A percentile compares a stretch with the other conserved stretches of the same genome.
phyloP scores from a whole-genome alignment of 1,140 invertebrate species.

The Brachystomella parvula region DNA sequence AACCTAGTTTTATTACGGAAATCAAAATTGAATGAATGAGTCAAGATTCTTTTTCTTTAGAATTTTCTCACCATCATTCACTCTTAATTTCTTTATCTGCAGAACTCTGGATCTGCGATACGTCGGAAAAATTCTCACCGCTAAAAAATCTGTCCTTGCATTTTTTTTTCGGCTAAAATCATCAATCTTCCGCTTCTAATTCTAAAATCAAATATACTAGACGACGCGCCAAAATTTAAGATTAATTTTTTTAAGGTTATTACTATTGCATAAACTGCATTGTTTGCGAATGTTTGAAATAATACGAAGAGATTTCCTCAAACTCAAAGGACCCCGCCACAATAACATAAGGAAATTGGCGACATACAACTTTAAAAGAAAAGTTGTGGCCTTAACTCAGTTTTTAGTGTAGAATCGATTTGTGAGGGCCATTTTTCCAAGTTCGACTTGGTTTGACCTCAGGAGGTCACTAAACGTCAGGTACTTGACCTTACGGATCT shows the following conservation, averaged over 20 bases:
- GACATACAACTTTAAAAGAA: no score
- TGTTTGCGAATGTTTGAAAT: no score
- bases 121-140: neutral
- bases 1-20: neutral
- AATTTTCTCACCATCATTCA: neutral
- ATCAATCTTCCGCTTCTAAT: neutral
- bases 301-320: no score
- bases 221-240: neutral
- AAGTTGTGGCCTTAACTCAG: no score
- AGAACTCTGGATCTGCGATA: neutral
- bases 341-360: no score
- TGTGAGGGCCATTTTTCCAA: no score
- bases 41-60: neutral
- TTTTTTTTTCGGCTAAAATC: neutral
- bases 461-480: no score
- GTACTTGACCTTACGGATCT: no score
- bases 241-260: neutral
- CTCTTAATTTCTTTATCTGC: neutral
- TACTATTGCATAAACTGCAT: neutral
- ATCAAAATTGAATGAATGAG: neutral
- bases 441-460: no score
- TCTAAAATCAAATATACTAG: neutral
- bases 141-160: neutral
- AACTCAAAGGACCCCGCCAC: no score
- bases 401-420: no score